Conservation (phyloP, 2,888 invertebrate genomes). For the Tuberolachnus salignus region DNA sequence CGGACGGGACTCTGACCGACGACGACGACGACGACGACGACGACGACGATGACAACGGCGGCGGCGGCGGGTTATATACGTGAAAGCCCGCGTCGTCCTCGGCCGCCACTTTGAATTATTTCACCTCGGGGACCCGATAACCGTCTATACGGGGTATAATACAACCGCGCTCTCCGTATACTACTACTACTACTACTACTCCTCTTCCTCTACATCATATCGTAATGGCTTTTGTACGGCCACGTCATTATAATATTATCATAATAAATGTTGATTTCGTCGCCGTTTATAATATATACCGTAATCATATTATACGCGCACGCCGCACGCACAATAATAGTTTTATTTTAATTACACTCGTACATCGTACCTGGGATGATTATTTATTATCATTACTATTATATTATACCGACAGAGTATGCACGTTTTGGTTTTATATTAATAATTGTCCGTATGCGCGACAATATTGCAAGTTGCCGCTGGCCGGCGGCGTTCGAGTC, state of each 20-base stretch:
- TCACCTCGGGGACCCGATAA: slow-evolving; percentile 50
- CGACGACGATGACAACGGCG: too few species aligned
- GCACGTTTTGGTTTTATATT: slow-evolving; percentile 34
- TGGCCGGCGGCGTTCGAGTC: too few species aligned
- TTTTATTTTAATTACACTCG: slow-evolving; percentile 35
- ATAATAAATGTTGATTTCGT: slow-evolving; percentile 26
- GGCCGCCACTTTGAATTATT: slow-evolving; percentile 52
- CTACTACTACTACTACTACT: too few species aligned
- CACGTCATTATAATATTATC: slow-evolving; percentile 24
- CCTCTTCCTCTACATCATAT: not conserved
- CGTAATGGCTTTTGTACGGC: slow-evolving; percentile 37
- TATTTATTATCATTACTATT: too few species aligned
- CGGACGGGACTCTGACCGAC: not conserved
- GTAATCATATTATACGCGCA: not conserved
- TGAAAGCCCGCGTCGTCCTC: not conserved
- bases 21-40: too few species aligned
- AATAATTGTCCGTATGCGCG: too few species aligned
- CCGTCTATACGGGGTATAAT: slow-evolving; percentile 9
- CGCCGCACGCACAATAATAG: not conserved
- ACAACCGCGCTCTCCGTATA: too few species aligned
- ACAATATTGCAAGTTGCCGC: too few species aligned
- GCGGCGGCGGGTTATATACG: not conserved
- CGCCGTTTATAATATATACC: not conserved
- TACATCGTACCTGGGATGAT: slow-evolving; percentile 9
- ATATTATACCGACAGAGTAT: too few species aligned